Evolutionary conservation across 1,140 invertebrate species (phyloP).

Genomic region (Copidosoma floridanum): DNA sequence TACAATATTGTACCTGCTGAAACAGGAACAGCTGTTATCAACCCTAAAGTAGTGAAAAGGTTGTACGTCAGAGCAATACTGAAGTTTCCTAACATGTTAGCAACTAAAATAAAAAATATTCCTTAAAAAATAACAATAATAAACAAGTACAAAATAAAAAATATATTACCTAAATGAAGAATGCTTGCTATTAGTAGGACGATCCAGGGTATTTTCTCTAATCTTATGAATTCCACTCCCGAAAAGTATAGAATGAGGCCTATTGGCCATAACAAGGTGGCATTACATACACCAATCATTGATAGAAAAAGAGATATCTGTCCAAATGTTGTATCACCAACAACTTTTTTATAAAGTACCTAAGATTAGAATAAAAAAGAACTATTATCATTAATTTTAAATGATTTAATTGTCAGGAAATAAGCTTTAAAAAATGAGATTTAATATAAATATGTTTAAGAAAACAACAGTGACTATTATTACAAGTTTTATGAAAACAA

Average conservation of each 20-base stretch:
- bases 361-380: slow-evolving; percentile 46
- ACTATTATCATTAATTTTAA: too few species aligned
- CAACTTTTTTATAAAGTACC: slow-evolving; percentile 87
- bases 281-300: slow-evolving; percentile 79
- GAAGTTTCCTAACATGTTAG: slow-evolving; percentile 88
- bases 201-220: slow-evolving; percentile 78
- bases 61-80: slow-evolving; percentile 88
- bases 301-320: slow-evolving; percentile 87
- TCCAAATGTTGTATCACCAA: slow-evolving; percentile 85
- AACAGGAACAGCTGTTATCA: slow-evolving; percentile 88
- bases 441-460: too few species aligned
- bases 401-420: too few species aligned
- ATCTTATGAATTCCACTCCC: slow-evolving; percentile 76
- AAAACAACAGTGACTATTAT: too few species aligned
- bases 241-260: slow-evolving; percentile 81
- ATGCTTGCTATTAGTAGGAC: slow-evolving; percentile 74
- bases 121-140: too few species aligned
- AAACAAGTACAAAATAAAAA: too few species aligned
- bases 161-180: slow-evolving; percentile 67
- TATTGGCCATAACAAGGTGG: slow-evolving; percentile 82
- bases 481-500: too few species aligned
- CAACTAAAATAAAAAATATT: slow-evolving; percentile 67
- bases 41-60: slow-evolving; percentile 86
- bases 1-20: slow-evolving; percentile 81
- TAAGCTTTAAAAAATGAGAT: too few species aligned